Evolutionary conservation across 2,888 invertebrate species (phyloP).

Genomic region (Pyrrhia umbra): DNA sequence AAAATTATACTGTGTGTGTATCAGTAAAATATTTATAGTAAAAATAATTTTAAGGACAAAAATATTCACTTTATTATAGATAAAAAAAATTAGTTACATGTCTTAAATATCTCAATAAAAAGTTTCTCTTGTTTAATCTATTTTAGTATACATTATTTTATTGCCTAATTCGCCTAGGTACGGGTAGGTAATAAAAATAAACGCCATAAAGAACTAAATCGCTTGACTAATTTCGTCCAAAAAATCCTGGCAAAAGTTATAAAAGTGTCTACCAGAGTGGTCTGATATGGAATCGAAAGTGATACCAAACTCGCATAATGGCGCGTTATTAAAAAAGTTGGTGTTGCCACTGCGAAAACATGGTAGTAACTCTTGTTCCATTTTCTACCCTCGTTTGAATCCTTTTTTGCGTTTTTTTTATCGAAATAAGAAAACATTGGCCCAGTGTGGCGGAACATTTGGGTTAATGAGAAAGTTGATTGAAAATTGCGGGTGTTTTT

Average conservation of each 20-base stretch:
- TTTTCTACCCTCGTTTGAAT: constrained; percentile 47
- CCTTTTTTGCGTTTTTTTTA: constrained; percentile 48
- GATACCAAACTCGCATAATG: constrained; percentile 61
- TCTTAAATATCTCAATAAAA: neutral
- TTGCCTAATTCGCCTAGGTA: neutral
- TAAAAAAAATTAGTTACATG: too few species aligned
- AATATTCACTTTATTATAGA: too few species aligned
- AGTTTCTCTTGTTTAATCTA: too few species aligned
- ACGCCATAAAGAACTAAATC: constrained; percentile 8
- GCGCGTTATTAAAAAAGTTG: constrained; percentile 63
- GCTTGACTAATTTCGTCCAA: constrained; percentile 21
- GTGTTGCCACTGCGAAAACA: constrained; percentile 50
- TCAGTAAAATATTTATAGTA: too few species aligned
- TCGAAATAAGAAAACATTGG: constrained; percentile 55
- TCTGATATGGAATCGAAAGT: constrained; percentile 57
- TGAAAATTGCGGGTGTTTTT: constrained; percentile 21
- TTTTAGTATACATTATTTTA: too few species aligned
- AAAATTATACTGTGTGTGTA: too few species aligned
- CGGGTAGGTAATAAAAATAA: constrained; percentile 4
- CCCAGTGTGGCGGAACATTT: constrained; percentile 33
- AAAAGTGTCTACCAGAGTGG: constrained; percentile 47
- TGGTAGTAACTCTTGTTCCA: constrained; percentile 53
- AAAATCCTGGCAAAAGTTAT: constrained; percentile 58
- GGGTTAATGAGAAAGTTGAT: constrained; percentile 43
- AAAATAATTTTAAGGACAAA: too few species aligned